phyloP scores from a whole-genome alignment of 2,888 invertebrate species.

The Cryptocephalus moraei region DNA sequence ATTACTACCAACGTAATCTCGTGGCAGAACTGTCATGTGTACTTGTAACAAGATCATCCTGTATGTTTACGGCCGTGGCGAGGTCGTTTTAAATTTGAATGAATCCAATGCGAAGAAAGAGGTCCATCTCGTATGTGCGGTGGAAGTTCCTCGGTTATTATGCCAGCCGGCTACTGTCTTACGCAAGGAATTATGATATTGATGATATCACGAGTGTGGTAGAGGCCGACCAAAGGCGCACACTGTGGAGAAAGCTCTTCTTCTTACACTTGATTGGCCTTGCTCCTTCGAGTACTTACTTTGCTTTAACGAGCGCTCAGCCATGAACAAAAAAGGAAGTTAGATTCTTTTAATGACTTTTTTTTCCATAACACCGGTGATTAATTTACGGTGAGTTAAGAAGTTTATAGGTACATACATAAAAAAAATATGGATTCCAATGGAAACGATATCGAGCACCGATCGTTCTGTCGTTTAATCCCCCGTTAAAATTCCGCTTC shows the following conservation, averaged over 20 bases:
- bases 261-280: constrained; percentile 4
- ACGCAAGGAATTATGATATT: constrained; percentile 36
- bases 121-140: not conserved
- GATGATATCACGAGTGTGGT: constrained; percentile 31
- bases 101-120: constrained; percentile 2
- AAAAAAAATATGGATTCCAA: no score
- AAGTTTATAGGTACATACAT: no score
- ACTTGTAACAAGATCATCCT: not conserved
- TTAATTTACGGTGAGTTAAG: no score
- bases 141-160: constrained; percentile 18
- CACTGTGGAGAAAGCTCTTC: constrained; percentile 10
- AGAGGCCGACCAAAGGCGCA: constrained; percentile 9
- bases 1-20: no score
- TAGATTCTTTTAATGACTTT: no score
- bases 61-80: constrained; percentile 14
- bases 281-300: constrained; percentile 1
- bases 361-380: no score
- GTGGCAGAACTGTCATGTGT: no score
- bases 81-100: constrained; percentile 17
- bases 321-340: constrained; percentile 1
- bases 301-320: constrained; percentile 12
- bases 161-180: constrained; percentile 32
- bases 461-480: no score
- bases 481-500: no score
- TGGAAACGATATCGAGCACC: no score